A percentile compares a stretch with the other conserved stretches of the same genome.
Conservation (phyloP, 2,113 vertebrate species). For the Seriola aureovittata region DNA sequence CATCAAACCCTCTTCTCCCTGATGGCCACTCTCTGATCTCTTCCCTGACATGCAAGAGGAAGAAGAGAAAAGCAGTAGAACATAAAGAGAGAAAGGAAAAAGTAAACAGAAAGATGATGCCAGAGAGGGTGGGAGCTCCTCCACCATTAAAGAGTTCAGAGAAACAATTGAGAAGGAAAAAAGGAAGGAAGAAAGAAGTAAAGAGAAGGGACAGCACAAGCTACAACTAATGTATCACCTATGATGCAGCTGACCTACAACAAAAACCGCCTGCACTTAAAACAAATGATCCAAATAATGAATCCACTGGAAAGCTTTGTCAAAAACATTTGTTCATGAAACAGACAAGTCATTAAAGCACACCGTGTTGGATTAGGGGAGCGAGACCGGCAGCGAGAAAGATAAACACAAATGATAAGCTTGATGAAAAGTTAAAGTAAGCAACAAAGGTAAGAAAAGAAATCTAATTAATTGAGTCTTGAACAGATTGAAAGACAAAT, state of each 20-base stretch:
- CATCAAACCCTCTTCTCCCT: slow-evolving; percentile 45
- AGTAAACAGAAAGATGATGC: slow-evolving; percentile 12
- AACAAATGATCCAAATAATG: slow-evolving; percentile 27
- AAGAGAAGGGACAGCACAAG: background rate
- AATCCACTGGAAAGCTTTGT: slow-evolving; percentile 14
- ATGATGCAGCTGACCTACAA: background rate
- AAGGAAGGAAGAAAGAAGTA: background rate
- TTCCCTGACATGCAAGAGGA: slow-evolving; percentile 1
- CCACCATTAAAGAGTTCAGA: slow-evolving; percentile 1
- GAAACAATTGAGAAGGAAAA: slow-evolving; percentile 3
- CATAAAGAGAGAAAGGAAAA: background rate
- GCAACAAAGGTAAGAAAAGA: slow-evolving; percentile 39
- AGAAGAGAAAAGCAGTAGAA: slow-evolving; percentile 26
- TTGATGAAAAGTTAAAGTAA: slow-evolving; percentile 49
- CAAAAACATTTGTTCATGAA: slow-evolving; percentile 25
- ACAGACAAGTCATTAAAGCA: slow-evolving; percentile 18
- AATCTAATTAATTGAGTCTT: slow-evolving; percentile 43
- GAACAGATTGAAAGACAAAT: slow-evolving; percentile 37
- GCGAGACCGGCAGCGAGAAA: slow-evolving; percentile 2
- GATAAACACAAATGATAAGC: slow-evolving; percentile 50
- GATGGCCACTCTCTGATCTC: slow-evolving; percentile 13
- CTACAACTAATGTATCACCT: background rate
- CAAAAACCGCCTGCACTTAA: background rate
- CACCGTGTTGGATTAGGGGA: slow-evolving; percentile 13
- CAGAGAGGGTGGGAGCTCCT: slow-evolving; percentile 18